A percentile compares a stretch with the other conserved stretches of the same genome.
phyloP scores from a whole-genome alignment of 2,888 invertebrate species.

The Ephialtes manifestator region DNA sequence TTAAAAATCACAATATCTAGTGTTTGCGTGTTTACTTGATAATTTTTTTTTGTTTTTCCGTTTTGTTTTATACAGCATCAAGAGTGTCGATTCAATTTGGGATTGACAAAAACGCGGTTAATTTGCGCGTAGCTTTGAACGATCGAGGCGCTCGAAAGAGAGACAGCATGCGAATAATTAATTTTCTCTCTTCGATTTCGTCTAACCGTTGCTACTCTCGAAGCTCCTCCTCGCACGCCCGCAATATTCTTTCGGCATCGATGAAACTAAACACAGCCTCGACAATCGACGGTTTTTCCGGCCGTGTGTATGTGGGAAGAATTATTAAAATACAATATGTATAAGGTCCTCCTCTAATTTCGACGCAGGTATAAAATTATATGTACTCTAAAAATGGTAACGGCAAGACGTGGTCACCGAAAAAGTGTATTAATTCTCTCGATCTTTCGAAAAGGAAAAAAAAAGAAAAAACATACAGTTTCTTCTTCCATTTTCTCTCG shows the following conservation, averaged over 20 bases:
- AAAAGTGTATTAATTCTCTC: slow-evolving; percentile 23
- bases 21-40: slow-evolving; percentile 28
- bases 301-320: slow-evolving; percentile 68
- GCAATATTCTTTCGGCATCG: slow-evolving; percentile 10
- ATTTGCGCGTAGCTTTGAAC: slow-evolving; percentile 55
- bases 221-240: background rate
- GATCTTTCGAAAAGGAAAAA: slow-evolving; percentile 11
- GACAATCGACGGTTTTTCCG: slow-evolving; percentile 76
- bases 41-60: slow-evolving; percentile 3
- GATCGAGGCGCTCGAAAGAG: slow-evolving; percentile 27
- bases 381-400: slow-evolving; percentile 72
- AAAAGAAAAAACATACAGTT: background rate
- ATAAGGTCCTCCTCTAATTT: slow-evolving; percentile 60
- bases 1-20: slow-evolving; percentile 55
- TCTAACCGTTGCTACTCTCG: slow-evolving; percentile 44
- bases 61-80: slow-evolving; percentile 44
- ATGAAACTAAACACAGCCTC: slow-evolving; percentile 78
- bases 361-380: slow-evolving; percentile 76
- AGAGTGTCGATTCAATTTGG: slow-evolving; percentile 5
- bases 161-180: slow-evolving; percentile 5
- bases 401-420: slow-evolving; percentile 66
- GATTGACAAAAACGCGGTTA: slow-evolving; percentile 55
- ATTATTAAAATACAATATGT: slow-evolving; percentile 77
- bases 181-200: slow-evolving; percentile 39
- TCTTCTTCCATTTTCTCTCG: slow-evolving; percentile 7